Base-by-base conservation (phyloP, 2,797 vertebrate genomes). In the Microctenopoma lineatum region DNA sequence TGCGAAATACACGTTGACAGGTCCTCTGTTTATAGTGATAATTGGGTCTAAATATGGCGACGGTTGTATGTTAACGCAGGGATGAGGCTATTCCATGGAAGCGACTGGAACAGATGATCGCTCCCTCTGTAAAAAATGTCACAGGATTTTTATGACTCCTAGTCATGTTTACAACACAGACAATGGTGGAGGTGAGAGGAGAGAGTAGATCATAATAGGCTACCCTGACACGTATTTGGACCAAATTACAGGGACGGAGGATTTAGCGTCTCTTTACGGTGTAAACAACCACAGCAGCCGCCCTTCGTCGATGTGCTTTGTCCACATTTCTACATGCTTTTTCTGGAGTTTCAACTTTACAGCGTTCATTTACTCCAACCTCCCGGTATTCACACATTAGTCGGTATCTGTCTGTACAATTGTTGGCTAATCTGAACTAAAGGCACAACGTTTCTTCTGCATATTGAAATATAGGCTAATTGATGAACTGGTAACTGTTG, bases 1-100 rank as follows among this genome's bases (percentile, higher is more conserved):
- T 50, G 62, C 44, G 41, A 66, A 75, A 69, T 51, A 63, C 67
- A 65, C 52, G 47, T 6, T 72, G 55, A 70, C 66, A 73, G 29
- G 2, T 57, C 13, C 50, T 57, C 3, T 74, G 67, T 84, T 87
- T 79, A 85, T 61, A 64, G 51, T 80, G 67, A 57, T 77, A 80
- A 67, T 75, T 57, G 64, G 73, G 29, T 79, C 41, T 85, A 92
- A 93, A 94, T 51, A 94, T 94, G 92, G 93, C 92, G 94, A 92
- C 92, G 89, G 59, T 42, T 75, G 52, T 82, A 66, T 83, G 81
- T 89, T 87, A 86, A 68, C 79, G 80, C 64, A 77, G 77, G 70
- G 80, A 81, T 87, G 66, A 21, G 75, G 79, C 83, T 86, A 70
- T 51, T 78, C 38, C 77, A 63, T 86, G 82, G 81, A 85, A 80